Percentiles rank a stretch among this genome's conserved stretches.
phyloP scores from a whole-genome alignment of 2,888 invertebrate genomes.

The Drosophila imparisetae region DNA sequence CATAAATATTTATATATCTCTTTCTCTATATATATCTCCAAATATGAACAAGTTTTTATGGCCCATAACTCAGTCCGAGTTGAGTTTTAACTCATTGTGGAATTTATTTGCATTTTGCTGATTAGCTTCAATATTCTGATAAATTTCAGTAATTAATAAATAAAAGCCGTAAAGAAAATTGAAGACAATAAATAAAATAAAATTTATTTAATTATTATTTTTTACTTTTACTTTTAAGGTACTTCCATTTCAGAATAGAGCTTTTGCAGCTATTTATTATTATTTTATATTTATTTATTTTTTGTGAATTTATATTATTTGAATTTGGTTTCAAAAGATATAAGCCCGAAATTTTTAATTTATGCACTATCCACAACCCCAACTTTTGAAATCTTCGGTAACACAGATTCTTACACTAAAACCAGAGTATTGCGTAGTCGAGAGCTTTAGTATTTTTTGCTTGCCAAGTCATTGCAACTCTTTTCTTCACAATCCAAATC shows the following conservation, averaged over 20 bases:
- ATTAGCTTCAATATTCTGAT: not conserved
- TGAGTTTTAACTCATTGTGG: conserved; percentile 4
- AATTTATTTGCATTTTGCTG: not conserved
- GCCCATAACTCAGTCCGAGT: conserved; percentile 17
- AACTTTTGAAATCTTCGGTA: not conserved
- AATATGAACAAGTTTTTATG: conserved; percentile 10
- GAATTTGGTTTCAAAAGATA: not conserved
- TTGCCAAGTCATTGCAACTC: not conserved
- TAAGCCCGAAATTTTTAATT: not conserved
- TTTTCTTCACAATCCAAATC: not conserved
- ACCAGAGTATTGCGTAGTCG: not conserved
- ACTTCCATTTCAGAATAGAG: not conserved
- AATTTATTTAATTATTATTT: not conserved
- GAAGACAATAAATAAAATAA: not conserved
- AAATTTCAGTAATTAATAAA: not conserved
- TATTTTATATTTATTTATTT: too few species aligned
- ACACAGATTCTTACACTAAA: not conserved
- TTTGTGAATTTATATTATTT: not conserved
- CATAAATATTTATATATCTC: conserved; percentile 25
- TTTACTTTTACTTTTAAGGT: not conserved
- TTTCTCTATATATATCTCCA: conserved; percentile 1
- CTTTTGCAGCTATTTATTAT: not conserved
- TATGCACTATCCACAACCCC: not conserved
- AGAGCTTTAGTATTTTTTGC: not conserved
- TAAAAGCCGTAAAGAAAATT: not conserved